These are phyloP conservation scores for Centruroides sculpturatus DNA, from an alignment of 1,140 invertebrate species.

Conservation along the genomic window DNA sequence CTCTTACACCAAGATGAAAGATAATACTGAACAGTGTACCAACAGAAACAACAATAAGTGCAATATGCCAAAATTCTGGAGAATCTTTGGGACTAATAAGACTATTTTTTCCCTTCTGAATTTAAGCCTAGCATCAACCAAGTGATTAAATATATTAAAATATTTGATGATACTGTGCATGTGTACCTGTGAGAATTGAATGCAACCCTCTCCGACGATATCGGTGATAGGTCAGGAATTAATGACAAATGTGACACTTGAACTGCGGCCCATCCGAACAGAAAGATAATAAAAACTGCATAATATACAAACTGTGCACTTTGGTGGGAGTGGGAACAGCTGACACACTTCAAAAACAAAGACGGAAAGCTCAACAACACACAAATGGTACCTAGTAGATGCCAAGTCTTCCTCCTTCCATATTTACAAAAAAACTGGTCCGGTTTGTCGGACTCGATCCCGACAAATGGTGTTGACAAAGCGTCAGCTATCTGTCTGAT, in stretches of 20 bases:
- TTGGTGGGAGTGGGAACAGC: conserved; percentile 44
- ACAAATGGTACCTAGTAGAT: conserved; percentile 68
- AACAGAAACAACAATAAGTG: too few relatives aligned
- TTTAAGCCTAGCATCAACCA: conserved; percentile 48
- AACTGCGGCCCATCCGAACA: conserved; percentile 78
- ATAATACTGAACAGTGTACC: too few relatives aligned
- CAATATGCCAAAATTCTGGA: conserved; percentile 55
- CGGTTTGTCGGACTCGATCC: conserved; percentile 64
- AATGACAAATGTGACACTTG: conserved; percentile 90
- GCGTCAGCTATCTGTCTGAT: conserved; percentile 83
- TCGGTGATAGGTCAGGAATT: conserved; percentile 50
- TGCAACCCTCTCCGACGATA: conserved; percentile 54
- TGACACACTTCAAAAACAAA: conserved; percentile 67
- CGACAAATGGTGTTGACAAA: conserved; percentile 74
- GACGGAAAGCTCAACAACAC: conserved; percentile 73
- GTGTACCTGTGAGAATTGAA: conserved; percentile 80
- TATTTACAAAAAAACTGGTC: conserved; percentile 45
- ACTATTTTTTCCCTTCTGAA: conserved; percentile 28
- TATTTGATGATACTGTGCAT: conserved; percentile 60
- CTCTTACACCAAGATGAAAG: too few relatives aligned
- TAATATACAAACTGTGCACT: conserved; percentile 75
- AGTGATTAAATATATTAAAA: conserved; percentile 59
- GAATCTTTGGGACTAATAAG: conserved; percentile 50
- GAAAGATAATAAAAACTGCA: conserved; percentile 77
- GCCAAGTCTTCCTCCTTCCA: conserved; percentile 80